Percentiles rank a stretch among this genome's conserved stretches.
Evolutionary conservation across 2,888 invertebrate genomes (phyloP).

Genomic region (Drepanosiphum platanoidis): DNA sequence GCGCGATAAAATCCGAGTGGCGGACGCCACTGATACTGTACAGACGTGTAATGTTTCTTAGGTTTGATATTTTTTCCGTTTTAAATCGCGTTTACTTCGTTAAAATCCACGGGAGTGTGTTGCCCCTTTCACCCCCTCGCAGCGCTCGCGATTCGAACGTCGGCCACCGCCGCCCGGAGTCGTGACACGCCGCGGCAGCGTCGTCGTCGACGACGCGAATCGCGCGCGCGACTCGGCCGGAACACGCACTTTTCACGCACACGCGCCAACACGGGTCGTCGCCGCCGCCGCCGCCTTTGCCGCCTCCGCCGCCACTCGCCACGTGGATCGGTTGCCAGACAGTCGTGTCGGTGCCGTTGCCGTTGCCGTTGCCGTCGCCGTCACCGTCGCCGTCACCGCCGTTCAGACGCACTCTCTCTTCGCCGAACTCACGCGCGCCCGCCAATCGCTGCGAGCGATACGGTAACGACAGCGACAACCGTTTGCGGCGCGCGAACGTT

Average conservation of each 20-base stretch:
- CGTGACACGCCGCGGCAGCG: neutral
- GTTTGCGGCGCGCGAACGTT: no score
- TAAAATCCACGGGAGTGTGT: no score
- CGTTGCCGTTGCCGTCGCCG: slow-evolving; percentile 66
- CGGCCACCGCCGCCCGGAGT: neutral
- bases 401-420: neutral
- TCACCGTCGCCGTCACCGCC: neutral
- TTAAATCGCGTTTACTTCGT: no score
- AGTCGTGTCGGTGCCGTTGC: slow-evolving; percentile 65
- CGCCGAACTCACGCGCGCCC: neutral
- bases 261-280: slow-evolving; percentile 68
- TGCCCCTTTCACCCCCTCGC: no score
- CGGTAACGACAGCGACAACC: neutral
- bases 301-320: slow-evolving; percentile 71
- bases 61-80: no score
- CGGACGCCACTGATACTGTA: no score
- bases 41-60: no score
- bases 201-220: neutral
- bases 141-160: neutral
- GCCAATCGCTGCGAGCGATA: neutral
- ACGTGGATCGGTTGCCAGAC: slow-evolving; percentile 61
- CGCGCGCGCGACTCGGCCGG: slow-evolving; percentile 39
- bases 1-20: no score
- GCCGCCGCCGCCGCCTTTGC: slow-evolving; percentile 69
- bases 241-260: slow-evolving; percentile 33